phyloP scores from a whole-genome alignment of 2,797 vertebrate genomes.

The Morelia viridis region DNA sequence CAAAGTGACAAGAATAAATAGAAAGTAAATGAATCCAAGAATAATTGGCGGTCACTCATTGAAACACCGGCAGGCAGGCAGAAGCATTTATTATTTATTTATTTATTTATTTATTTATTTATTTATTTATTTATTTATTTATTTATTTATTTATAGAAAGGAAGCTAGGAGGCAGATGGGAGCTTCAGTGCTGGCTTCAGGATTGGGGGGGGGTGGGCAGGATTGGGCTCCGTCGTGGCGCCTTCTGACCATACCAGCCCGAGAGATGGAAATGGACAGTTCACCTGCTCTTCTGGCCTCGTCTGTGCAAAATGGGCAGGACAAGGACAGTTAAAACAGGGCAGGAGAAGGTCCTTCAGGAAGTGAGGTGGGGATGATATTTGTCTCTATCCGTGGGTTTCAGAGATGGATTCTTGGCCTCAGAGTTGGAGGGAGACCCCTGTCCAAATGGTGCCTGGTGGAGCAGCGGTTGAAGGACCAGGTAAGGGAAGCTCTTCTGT shows the following conservation, averaged over 20 bases:
- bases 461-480: constrained; percentile 28
- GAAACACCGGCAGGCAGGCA: neutral
- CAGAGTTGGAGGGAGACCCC: constrained; percentile 45
- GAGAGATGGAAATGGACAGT: neutral
- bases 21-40: no score
- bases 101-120: neutral
- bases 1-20: no score
- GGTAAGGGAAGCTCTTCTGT: constrained; percentile 33
- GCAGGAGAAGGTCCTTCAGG: neutral
- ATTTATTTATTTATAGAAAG: neutral
- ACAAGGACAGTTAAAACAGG: no score
- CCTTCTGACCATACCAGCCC: neutral
- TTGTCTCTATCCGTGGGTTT: neutral
- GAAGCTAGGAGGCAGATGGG: neutral
- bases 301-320: neutral
- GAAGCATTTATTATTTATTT: neutral
- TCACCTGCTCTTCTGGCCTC: neutral
- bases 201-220: neutral
- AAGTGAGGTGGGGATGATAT: neutral
- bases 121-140: neutral
- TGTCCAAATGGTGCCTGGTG: constrained; percentile 52
- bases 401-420: neutral
- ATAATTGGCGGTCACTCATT: no score
- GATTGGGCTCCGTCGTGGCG: neutral
- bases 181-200: neutral